phyloP scores from a whole-genome alignment of 2,888 invertebrate genomes.

The Muscina levida region DNA sequence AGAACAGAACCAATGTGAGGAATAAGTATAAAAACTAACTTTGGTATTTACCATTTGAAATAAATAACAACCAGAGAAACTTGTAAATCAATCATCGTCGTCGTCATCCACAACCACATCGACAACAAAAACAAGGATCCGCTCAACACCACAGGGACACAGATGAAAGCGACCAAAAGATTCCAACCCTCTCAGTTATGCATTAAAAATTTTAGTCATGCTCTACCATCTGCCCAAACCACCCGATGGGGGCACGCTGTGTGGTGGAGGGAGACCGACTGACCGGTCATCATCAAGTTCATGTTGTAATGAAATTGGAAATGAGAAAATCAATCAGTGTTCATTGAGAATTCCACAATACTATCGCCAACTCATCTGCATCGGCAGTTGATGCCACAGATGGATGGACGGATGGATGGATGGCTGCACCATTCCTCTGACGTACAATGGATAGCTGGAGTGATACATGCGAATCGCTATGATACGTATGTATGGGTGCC shows the following conservation, averaged over 20 bases:
- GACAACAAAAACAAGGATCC: too few species aligned
- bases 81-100: constrained; percentile 49
- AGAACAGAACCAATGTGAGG: constrained; percentile 2
- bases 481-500: neutral
- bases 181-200: neutral
- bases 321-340: constrained; percentile 42
- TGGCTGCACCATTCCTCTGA: constrained; percentile 18
- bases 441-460: too few species aligned
- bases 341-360: constrained; percentile 43
- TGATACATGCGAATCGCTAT: neutral
- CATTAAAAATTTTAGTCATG: constrained; percentile 1
- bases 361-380: constrained; percentile 28
- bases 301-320: constrained; percentile 37
- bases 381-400: constrained; percentile 2
- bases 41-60: constrained; percentile 13
- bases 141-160: neutral
- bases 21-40: constrained; percentile 13
- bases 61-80: constrained; percentile 34
- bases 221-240: neutral
- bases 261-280: neutral
- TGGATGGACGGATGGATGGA: too few species aligned
- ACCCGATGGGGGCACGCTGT: neutral
- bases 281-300: constrained; percentile 33
- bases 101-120: constrained; percentile 20
- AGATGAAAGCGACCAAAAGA: neutral